A percentile compares a stretch with the other conserved stretches of the same genome.
These are phyloP conservation scores for Hyperoplus lanceolatus DNA, from an alignment of 2,797 vertebrate species.

Conservation along the genomic window DNA sequence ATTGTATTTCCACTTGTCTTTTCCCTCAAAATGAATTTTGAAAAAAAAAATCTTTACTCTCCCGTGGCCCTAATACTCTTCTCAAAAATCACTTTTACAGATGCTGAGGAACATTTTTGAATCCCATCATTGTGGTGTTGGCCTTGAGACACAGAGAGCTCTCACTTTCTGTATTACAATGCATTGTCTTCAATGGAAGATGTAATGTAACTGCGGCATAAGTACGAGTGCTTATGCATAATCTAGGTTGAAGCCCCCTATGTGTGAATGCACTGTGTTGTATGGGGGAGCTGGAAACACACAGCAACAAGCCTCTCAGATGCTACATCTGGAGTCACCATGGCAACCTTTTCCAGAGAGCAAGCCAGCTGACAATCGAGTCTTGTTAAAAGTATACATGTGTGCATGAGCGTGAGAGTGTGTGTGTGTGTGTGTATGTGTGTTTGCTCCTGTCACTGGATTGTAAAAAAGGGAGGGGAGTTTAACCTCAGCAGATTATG, in stretches of 20 bases:
- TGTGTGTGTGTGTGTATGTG: conserved; percentile 34
- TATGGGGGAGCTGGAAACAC: conserved; percentile 49
- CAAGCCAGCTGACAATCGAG: conserved; percentile 80
- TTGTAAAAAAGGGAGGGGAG: conserved; percentile 74
- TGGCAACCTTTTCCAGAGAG: conserved; percentile 73
- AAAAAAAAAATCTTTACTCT: neutral
- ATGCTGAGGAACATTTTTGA: neutral
- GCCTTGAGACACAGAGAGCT: conserved; percentile 19
- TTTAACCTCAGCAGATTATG: conserved; percentile 80
- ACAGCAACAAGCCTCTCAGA: conserved; percentile 58
- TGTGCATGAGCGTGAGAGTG: conserved; percentile 37
- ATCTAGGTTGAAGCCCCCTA: conserved; percentile 45
- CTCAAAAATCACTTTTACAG: neutral
- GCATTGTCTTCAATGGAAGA: conserved; percentile 13
- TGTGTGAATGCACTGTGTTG: conserved; percentile 24
- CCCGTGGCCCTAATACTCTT: neutral
- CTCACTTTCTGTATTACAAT: conserved; percentile 1
- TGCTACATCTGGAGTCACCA: conserved; percentile 78
- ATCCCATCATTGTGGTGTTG: neutral
- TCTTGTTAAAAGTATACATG: conserved; percentile 57
- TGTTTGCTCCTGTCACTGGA: conserved; percentile 58
- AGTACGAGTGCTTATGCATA: conserved; percentile 30
- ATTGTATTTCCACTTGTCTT: too few species aligned
- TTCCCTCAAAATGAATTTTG: too few species aligned
- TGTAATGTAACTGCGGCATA: conserved; percentile 39